Base-by-base conservation (phyloP, 2,797 vertebrate genomes). In the Darevskia mixta region DNA sequence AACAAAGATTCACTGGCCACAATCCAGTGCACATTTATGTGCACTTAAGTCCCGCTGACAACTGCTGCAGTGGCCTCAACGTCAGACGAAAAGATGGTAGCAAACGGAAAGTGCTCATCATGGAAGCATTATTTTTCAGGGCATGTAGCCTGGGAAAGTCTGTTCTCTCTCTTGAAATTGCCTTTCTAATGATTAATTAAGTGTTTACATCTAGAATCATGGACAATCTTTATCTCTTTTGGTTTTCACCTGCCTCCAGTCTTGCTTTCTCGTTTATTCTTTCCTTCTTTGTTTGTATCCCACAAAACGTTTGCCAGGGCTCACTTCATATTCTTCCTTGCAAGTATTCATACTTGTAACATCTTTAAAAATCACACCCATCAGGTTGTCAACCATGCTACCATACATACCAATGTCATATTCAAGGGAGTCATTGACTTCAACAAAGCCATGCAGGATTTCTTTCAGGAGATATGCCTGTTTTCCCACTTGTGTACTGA, bases 1-100 rank as follows among this genome's bases (percentile, higher is more conserved):
- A 81, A 85, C 71, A 38, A 58, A 80, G 61, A 85, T 89, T 66
- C 79, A 81, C 78, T 76, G 88, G 83, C 71, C 79, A 85, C 43
- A n/a, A 43, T 82, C 88, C 83, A 89, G 11, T 78, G 32, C 83
- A 89, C 71, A 89, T 25, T 81, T 81, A 38, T 55, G 64, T 81
- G 71, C n/a, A 18, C 61, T 67, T 85, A 86, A n/a, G 23, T 67
- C 32, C 83, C 61, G 75, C 7, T 67, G 43, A 85, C 43, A 23
- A 67, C 23, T 38, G 71, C 58, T 85, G 69, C 58, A 38, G 23
- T 38, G 41, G 64, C 55, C 66, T 85, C 67, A 80, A 45, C 41
- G 81, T 55, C 18, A 67, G 13, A 45, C 49, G 32, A 67, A 38
- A 76, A 43, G 25, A 75, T 75, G 75, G 41, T 61, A 75, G 25